phyloP scores from a whole-genome alignment of 2,797 vertebrate genomes.

The Sebastes variabilis region DNA sequence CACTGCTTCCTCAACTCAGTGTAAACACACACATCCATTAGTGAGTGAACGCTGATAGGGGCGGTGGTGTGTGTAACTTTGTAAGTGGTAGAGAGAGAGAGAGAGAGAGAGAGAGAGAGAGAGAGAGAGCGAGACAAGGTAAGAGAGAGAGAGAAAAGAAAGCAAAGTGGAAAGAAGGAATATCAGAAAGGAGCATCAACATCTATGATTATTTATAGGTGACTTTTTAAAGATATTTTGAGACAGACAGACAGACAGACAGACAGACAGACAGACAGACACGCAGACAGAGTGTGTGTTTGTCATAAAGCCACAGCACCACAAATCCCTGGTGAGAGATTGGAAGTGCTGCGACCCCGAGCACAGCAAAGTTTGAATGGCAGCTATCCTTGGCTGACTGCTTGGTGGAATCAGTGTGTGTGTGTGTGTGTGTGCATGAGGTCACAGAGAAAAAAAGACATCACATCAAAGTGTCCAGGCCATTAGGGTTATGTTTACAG shows the following conservation, averaged over 20 bases:
- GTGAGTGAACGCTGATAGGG: slow-evolving; percentile 42
- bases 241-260: slow-evolving; percentile 3
- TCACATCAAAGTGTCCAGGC: slow-evolving; percentile 47
- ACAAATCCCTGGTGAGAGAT: slow-evolving; percentile 53
- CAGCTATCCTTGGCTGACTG: slow-evolving; percentile 37
- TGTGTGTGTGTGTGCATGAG: slow-evolving; percentile 16
- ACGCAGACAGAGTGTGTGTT: slow-evolving; percentile 25
- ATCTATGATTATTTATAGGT: neutral
- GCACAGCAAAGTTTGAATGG: slow-evolving; percentile 47
- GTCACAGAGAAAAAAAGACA: slow-evolving; percentile 48
- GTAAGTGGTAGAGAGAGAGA: slow-evolving; percentile 7
- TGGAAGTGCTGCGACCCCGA: slow-evolving; percentile 32
- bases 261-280: slow-evolving; percentile 13
- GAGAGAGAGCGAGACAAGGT: too few relatives aligned
- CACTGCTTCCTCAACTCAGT: slow-evolving; percentile 50
- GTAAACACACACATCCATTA: slow-evolving; percentile 70
- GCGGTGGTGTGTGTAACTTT: slow-evolving; percentile 15
- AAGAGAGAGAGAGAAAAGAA: neutral
- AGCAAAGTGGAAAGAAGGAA: slow-evolving; percentile 6
- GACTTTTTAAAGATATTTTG: neutral
- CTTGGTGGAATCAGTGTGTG: slow-evolving; percentile 17
- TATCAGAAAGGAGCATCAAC: neutral
- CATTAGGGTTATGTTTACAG: slow-evolving; percentile 56
- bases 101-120: neutral
- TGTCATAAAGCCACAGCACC: slow-evolving; percentile 32